Base-by-base conservation (phyloP, 2,888 invertebrate species). In the Dorcus parallelipipedus region DNA sequence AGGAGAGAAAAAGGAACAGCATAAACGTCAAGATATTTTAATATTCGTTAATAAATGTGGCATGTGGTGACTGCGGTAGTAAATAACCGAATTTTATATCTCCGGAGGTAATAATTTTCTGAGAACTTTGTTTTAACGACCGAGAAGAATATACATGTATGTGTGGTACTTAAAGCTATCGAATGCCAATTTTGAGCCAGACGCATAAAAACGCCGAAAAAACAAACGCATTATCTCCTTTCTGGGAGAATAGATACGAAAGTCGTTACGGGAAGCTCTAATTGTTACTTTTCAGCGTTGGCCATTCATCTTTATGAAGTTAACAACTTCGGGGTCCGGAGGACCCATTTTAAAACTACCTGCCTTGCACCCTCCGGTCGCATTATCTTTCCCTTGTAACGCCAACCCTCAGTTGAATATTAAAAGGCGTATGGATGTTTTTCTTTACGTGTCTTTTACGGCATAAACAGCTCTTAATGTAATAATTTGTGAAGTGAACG, bases 251-350 rank as follows among this genome's bases (percentile, higher is more conserved):
- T 64, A 66, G 68, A 65, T 65, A 66, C 67, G 63, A 68, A 65
- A 66, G 66, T 67, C 68, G 68, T 68, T 67, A 66, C 58, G 59
- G 59, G 60, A 62, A 64, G 64, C 55, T 64, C 67, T 77, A 77
- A 78, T 77, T 78, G 76, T 74, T 71, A 74, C 72, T 76, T 75
- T 74, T 75, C 73, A 71, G 67, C 69, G 64, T 64, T 61, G 66
- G 67, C 75, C 70, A 76, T 77, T 75, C 76, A 76, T 77, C 77
- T 76, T 74, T 73, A 72, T 67, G 71, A 72, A 73, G 73, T 73
- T 74, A 75, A 74, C 76, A 74, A 74, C 73, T 38, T 57, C 68
- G 70, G 69, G 67, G 62, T 65, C 69, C 60, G 61, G 56, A 47
- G 61, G 65, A 66, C 58, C 69, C 72, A 69, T 74, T 76, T 74